A percentile compares a stretch with the other conserved stretches of the same genome.
These are phyloP conservation scores for Acestrorhynchus altus DNA, from an alignment of 2,797 vertebrate species.

Conservation along the genomic window DNA sequence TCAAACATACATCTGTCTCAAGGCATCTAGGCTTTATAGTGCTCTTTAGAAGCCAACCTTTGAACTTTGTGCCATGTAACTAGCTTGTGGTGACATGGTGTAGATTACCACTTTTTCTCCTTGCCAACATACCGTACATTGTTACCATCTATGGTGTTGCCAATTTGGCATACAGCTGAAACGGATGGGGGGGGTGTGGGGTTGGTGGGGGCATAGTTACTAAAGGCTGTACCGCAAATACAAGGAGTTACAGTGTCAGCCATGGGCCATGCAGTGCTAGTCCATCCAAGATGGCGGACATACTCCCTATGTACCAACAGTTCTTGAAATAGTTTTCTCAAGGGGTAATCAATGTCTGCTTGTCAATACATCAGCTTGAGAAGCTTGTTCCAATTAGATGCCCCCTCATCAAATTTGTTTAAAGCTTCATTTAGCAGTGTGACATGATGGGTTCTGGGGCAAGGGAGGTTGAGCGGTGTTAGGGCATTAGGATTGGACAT, in stretches of 20 bases:
- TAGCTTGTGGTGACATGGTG: constrained; percentile 32
- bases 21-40: neutral
- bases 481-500: constrained; percentile 53
- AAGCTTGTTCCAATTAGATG: constrained; percentile 15
- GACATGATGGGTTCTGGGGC: constrained; percentile 51
- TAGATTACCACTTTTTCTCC: constrained; percentile 13
- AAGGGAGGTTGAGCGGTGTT: constrained; percentile 60
- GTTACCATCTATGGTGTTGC: constrained; percentile 50
- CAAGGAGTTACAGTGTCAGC: constrained; percentile 10
- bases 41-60: constrained; percentile 27
- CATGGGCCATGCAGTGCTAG: neutral
- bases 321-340: constrained; percentile 32
- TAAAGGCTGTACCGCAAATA: constrained; percentile 1
- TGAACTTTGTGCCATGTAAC: constrained; percentile 23
- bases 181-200: too few relatives aligned
- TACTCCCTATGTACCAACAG: neutral
- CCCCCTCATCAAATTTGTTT: constrained; percentile 58
- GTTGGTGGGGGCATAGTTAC: constrained; percentile 1
- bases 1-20: neutral
- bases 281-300: constrained; percentile 23
- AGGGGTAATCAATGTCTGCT: constrained; percentile 6
- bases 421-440: constrained; percentile 39
- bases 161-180: constrained; percentile 32
- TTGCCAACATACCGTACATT: constrained; percentile 29
- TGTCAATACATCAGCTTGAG: neutral